phyloP scores from a whole-genome alignment of 2,113 vertebrate genomes.

The Danio rerio region DNA sequence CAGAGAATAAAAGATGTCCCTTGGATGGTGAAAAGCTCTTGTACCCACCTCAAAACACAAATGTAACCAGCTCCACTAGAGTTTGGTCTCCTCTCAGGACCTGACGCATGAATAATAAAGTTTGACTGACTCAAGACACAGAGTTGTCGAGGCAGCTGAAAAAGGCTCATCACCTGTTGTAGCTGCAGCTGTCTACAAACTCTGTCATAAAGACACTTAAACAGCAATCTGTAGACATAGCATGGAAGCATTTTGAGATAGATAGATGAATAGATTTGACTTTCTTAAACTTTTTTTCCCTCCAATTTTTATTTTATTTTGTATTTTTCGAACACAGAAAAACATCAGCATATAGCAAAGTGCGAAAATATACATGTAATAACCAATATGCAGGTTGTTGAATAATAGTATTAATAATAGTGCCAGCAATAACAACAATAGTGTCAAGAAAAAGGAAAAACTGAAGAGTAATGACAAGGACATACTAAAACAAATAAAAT shows the following conservation, averaged over 20 bases:
- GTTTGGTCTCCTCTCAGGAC: neutral
- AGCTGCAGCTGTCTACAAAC: constrained; percentile 62
- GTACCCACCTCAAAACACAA: neutral
- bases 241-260: too few relatives aligned
- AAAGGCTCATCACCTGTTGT: constrained; percentile 67
- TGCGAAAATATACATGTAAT: too few relatives aligned
- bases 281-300: too few relatives aligned
- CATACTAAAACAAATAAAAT: too few relatives aligned
- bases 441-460: too few relatives aligned
- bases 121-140: constrained; percentile 3
- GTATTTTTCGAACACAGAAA: too few relatives aligned
- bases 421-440: too few relatives aligned
- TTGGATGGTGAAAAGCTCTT: neutral
- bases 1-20: neutral
- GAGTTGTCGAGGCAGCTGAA: constrained; percentile 2
- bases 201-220: constrained; percentile 12
- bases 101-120: constrained; percentile 6
- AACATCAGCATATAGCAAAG: too few relatives aligned
- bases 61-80: neutral
- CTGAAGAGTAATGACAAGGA: too few relatives aligned
- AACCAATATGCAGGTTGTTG: too few relatives aligned
- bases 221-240: neutral
- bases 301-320: too few relatives aligned
- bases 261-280: neutral
- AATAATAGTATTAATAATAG: too few relatives aligned